phyloP scores from a whole-genome alignment of 2,888 invertebrate genomes.

The Pseudolycoriella hygida region DNA sequence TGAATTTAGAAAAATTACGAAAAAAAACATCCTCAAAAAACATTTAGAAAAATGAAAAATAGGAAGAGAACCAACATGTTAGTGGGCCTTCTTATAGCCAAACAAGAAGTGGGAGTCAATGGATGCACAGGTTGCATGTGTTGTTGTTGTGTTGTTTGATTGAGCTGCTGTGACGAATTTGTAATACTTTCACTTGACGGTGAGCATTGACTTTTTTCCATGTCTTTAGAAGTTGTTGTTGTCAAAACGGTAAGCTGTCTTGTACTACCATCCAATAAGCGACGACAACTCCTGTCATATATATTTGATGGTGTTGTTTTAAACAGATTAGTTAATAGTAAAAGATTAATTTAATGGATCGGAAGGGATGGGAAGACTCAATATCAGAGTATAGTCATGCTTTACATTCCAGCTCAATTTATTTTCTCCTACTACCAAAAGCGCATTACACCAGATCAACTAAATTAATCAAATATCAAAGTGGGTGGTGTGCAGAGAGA shows the following conservation, averaged over 20 bases:
- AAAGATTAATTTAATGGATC: too few species aligned
- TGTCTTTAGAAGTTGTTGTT: conserved; percentile 5
- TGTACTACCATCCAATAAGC: conserved; percentile 26
- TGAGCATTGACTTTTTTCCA: conserved; percentile 10
- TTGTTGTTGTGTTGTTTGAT: conserved; percentile 23
- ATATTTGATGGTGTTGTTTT: too few species aligned
- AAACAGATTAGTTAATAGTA: too few species aligned
- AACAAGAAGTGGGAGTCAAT: conserved; percentile 18
- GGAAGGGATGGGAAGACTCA: too few species aligned
- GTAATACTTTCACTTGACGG: conserved; percentile 18
- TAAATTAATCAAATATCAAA: too few species aligned
- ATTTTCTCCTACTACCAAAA: too few species aligned
- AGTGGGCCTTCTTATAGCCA: conserved; percentile 29
- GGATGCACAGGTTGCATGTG: conserved; percentile 18
- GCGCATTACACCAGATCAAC: too few species aligned
- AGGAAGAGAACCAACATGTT: conserved; percentile 21
- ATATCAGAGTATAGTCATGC: too few species aligned
- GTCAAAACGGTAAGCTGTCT: conserved; percentile 18
- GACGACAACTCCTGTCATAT: conserved; percentile 16
- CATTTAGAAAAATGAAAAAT: not conserved
- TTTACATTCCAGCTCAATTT: too few species aligned
- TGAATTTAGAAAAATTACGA: not conserved
- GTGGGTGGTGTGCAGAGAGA: too few species aligned
- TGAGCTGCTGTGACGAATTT: conserved; percentile 20
- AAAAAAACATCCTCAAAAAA: conserved; percentile 3